A percentile compares a stretch with the other conserved stretches of the same genome.
Evolutionary conservation across 1,140 invertebrate genomes (phyloP).

Genomic region (Drosophila rhopaloa): DNA sequence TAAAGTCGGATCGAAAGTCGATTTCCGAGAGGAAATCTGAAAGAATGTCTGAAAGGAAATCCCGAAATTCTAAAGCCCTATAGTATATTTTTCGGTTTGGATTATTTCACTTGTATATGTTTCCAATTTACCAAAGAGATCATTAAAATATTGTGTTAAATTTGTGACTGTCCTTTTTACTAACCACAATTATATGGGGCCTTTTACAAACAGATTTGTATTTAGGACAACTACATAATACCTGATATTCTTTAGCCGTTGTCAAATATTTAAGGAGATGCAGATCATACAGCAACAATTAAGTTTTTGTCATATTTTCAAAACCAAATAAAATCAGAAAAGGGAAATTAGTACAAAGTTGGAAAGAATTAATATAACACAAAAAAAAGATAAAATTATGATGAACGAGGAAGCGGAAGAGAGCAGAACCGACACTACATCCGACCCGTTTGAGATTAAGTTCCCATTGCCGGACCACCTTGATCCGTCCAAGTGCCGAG

Average conservation of each 20-base stretch:
- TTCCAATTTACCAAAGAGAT: constrained; percentile 5
- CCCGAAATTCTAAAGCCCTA: constrained; percentile 4
- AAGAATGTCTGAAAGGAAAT: not conserved
- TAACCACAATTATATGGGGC: not conserved
- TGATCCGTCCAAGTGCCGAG: constrained; percentile 45
- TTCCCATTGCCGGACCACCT: constrained; percentile 47
- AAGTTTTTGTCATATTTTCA: not conserved
- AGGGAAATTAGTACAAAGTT: not conserved
- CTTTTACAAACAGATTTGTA: too few species aligned
- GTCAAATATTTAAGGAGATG: too few species aligned
- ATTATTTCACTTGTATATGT: not conserved
- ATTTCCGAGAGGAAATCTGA: not conserved
- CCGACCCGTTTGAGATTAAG: not conserved
- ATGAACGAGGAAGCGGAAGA: not conserved
- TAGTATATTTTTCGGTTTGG: not conserved
- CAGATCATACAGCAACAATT: not conserved
- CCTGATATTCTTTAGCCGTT: too few species aligned
- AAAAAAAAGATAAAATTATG: not conserved
- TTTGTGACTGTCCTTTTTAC: not conserved
- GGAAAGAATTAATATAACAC: not conserved
- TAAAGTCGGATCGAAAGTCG: not conserved
- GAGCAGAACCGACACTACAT: not conserved
- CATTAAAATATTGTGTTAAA: not conserved
- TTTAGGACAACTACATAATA: too few species aligned
- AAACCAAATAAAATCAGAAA: not conserved